Evolutionary conservation across 35 echinoderm and acorn worm species (phyloP), one percentile per base, ranked within the genome.

Genomic region (Ophioderma brevispina): DNA sequence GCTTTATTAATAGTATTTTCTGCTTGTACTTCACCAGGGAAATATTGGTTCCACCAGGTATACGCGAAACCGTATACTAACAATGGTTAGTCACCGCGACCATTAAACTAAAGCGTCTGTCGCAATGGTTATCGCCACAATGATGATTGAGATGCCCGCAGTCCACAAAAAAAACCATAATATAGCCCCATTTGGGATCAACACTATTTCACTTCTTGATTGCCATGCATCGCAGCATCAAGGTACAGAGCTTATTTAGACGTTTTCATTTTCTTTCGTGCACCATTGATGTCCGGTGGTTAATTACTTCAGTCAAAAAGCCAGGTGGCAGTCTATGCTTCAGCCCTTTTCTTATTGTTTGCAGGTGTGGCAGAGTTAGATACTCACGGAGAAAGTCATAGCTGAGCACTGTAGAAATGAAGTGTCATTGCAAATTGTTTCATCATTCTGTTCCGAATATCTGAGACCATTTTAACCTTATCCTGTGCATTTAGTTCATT

Each of bases 361-460:
- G 81, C 55, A 39, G 1, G 88, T 93, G 85, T 59, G 91, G 79
- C 21, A 93, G 91, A 80, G 40, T 37, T n/a, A 88, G 63, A 46
- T 77, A 88, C 78, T 36, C 31, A 18, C 89, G 56, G n/a, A 91
- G 81, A 55, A 55, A 91, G 39, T 91, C 64, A 76, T 85, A 91
- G 18, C 38, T 78, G 78, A 31, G 78, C 30, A 40, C 91, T 88
- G 31, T 93, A 88, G 79, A 88, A 93, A 36, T 93, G 85, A 8
- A 93, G 78, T 0, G 91, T 84, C 34, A 93, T 49, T 10, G 86
- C 91, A 81, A 92, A 92, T n/a, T 93, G 42, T 78, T 88, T 93
- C 2, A 93, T 8, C 0, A 82, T 78, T 36, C 88, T 85, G n/a
- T 39, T n/a, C n/a, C n/a, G 56, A 83, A 79, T 88, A 88, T 59